phyloP scores from a whole-genome alignment of 2,113 vertebrate genomes.

The Bos taurus region ARS-UCD2.0 NC_037357.1:125924001-125924500 shows the following conservation, averaged over 20 bases:
- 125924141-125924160: not conserved
- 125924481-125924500: not conserved
- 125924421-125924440: not conserved
- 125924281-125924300: not conserved
- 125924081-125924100: not conserved
- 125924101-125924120: not conserved
- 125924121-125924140: not conserved
- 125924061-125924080: not conserved
- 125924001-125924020: conserved; percentile 79
- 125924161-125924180: not conserved
- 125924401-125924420: not conserved
- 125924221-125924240: not conserved
- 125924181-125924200: not conserved
- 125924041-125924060: not conserved
- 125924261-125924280: not conserved
- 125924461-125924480: not conserved
- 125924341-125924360: not conserved
- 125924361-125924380: not conserved
- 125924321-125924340: not conserved
- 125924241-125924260: not conserved
- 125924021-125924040: conserved; percentile 62
- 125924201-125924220: not conserved
- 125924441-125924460: not conserved
- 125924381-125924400: not conserved
- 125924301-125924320: not conserved